Evolutionary conservation across 2,113 vertebrate genomes (phyloP).

Genomic region (Pica pica): DNA sequence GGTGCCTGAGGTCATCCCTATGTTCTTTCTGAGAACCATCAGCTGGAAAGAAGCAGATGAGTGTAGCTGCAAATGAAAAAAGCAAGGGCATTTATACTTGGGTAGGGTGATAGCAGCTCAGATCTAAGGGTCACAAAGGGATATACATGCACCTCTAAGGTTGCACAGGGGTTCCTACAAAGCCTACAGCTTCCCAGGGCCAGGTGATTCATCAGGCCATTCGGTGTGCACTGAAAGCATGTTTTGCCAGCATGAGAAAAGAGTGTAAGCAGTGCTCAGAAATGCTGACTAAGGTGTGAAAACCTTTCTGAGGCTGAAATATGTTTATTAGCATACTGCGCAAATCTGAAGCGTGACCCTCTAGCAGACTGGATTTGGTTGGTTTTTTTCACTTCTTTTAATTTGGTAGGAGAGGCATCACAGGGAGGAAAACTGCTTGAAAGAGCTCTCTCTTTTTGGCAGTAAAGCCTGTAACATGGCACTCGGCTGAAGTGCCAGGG

Average conservation of each 20-base stretch:
- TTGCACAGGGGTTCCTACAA: background rate
- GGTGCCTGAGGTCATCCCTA: background rate
- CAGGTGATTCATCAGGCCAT: accelerated
- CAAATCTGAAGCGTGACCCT: background rate
- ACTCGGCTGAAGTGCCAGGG: background rate
- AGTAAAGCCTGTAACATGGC: background rate
- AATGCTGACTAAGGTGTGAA: background rate
- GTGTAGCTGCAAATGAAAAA: background rate
- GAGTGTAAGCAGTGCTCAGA: background rate
- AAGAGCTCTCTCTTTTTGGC: background rate
- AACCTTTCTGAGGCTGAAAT: background rate
- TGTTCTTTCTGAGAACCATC: accelerated
- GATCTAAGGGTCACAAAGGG: background rate
- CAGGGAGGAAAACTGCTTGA: accelerated
- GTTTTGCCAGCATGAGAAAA: background rate
- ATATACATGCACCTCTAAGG: accelerated
- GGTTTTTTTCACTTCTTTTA: background rate
- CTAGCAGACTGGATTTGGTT: background rate
- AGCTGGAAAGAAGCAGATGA: background rate
- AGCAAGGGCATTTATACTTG: background rate
- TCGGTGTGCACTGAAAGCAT: background rate
- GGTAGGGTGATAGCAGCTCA: background rate
- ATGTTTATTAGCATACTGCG: background rate
- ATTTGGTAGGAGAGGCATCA: accelerated
- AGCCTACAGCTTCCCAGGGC: background rate